phyloP scores from a whole-genome alignment of 2,113 vertebrate genomes.

The Thamnophis sirtalis region DNA sequence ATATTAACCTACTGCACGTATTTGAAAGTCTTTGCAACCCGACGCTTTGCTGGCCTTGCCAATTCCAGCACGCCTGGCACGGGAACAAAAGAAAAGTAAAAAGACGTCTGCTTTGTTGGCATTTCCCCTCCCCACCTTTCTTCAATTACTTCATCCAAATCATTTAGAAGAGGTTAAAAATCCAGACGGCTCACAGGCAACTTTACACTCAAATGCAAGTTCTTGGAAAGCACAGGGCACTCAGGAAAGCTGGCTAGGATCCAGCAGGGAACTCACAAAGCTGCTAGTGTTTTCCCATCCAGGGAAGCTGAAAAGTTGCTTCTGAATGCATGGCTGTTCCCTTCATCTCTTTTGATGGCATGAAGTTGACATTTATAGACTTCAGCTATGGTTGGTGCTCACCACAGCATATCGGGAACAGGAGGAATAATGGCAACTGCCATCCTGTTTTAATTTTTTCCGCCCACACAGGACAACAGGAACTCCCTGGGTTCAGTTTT shows the following conservation, averaged over 20 bases:
- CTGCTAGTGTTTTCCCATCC: conserved; percentile 33
- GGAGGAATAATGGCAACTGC: background rate
- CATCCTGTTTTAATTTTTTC: background rate
- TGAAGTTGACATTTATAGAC: background rate
- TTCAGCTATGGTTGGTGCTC: conserved; percentile 4
- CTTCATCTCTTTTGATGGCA: conserved; percentile 17
- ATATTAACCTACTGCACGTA: background rate
- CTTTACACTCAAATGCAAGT: conserved; percentile 24
- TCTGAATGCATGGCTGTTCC: conserved; percentile 40
- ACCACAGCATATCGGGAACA: background rate
- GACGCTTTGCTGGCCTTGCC: conserved; percentile 9
- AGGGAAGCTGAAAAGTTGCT: conserved; percentile 35
- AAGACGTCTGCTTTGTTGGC: background rate
- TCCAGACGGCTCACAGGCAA: conserved; percentile 15
- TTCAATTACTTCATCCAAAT: background rate
- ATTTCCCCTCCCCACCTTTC: background rate
- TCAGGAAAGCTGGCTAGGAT: conserved; percentile 19
- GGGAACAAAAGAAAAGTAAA: background rate
- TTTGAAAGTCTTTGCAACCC: background rate
- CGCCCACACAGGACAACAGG: background rate
- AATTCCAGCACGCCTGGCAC: background rate
- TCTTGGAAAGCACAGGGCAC: conserved; percentile 38
- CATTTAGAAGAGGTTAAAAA: conserved; percentile 5
- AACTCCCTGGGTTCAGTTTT: background rate
- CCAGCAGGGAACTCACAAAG: conserved; percentile 9